Conservation (phyloP, 1,140 invertebrate genomes). For the Proales similis region DNA sequence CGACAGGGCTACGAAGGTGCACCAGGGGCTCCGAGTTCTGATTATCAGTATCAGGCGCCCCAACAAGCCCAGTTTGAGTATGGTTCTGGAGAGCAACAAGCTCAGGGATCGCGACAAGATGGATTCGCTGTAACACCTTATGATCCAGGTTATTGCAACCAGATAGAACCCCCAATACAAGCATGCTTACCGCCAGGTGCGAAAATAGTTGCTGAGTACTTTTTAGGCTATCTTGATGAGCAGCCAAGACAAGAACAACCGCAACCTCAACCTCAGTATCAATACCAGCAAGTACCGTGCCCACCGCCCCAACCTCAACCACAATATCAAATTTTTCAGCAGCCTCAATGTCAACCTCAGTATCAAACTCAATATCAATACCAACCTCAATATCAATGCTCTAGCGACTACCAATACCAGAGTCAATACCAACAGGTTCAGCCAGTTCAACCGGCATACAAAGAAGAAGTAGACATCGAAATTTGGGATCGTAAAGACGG, state of each 20-base stretch:
- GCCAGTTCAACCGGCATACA: too few species aligned
- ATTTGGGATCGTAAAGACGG: conserved; percentile 35
- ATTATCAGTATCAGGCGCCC: conserved; percentile 20
- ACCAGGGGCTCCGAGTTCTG: conserved; percentile 16
- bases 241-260: conserved; percentile 3
- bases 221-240: conserved; percentile 28
- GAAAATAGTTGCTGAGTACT: conserved; percentile 37
- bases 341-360: neutral
- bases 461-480: conserved; percentile 36
- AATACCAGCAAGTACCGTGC: neutral
- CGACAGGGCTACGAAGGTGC: conserved; percentile 16
- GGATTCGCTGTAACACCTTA: too few species aligned
- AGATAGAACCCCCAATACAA: neutral
- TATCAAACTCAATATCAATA: conserved; percentile 33
- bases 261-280: neutral
- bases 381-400: conserved; percentile 1
- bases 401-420: too few species aligned
- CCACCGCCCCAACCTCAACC: neutral
- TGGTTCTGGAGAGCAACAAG: neutral
- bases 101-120: too few species aligned
- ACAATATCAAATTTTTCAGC: neutral
- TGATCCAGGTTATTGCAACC: conserved; percentile 7
- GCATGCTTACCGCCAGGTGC: conserved; percentile 20
- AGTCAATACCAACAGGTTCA: too few species aligned
- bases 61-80: neutral